phyloP scores from a whole-genome alignment of 2,888 invertebrate genomes.

The Conops quadrifasciatus region DNA sequence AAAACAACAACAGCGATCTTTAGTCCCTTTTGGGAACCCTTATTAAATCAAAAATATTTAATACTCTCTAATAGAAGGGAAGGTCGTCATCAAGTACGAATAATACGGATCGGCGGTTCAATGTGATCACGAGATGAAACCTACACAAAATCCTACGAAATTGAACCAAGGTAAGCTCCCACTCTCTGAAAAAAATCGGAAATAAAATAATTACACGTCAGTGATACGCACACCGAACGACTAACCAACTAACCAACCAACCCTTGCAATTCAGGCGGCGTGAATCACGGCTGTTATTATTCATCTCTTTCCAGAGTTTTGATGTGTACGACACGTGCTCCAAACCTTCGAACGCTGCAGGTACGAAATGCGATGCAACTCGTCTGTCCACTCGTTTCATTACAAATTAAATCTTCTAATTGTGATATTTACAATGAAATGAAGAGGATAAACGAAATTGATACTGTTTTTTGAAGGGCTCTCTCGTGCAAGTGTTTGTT shows the following conservation, averaged over 20 bases:
- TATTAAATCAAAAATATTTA: slow-evolving; percentile 35
- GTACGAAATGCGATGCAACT: slow-evolving; percentile 29
- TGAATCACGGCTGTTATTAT: slow-evolving; percentile 39
- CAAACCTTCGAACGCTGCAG: slow-evolving; percentile 44
- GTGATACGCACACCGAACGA: slow-evolving; percentile 34
- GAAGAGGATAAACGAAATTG: slow-evolving; percentile 33
- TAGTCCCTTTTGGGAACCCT: slow-evolving; percentile 16
- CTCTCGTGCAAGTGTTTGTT: slow-evolving; percentile 29
- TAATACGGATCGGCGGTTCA: slow-evolving; percentile 37
- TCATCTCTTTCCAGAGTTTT: slow-evolving; percentile 34
- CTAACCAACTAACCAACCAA: slow-evolving; percentile 19
- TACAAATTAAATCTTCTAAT: slow-evolving; percentile 60
- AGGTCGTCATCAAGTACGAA: slow-evolving; percentile 2
- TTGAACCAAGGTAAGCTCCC: slow-evolving; percentile 27
- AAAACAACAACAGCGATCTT: slow-evolving; percentile 38
- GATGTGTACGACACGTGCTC: slow-evolving; percentile 33
- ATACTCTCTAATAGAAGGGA: slow-evolving; percentile 22
- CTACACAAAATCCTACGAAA: background rate
- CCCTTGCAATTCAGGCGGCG: slow-evolving; percentile 26
- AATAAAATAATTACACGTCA: slow-evolving; percentile 58
- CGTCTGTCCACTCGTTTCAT: slow-evolving; percentile 44
- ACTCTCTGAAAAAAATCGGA: slow-evolving; percentile 41
- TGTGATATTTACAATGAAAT: slow-evolving; percentile 54
- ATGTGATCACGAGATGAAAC: slow-evolving; percentile 26
- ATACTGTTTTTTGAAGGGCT: slow-evolving; percentile 19